phyloP scores from a whole-genome alignment of 2,888 invertebrate genomes.

The Mesochorus sp. region DNA sequence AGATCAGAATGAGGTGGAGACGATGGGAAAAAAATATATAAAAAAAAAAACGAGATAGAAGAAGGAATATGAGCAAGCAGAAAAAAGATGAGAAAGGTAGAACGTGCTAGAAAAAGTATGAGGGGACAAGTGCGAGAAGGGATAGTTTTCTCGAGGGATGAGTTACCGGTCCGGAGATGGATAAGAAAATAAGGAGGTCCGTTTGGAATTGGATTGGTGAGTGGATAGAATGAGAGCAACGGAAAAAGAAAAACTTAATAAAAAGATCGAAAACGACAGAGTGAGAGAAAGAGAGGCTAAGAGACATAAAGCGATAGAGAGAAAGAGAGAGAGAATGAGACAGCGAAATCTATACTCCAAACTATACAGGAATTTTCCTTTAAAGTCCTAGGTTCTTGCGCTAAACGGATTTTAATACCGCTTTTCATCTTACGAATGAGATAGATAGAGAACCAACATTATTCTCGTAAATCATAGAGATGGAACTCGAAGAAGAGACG shows the following conservation, averaged over 20 bases:
- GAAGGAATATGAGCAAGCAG: neutral
- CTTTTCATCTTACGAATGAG: conserved; percentile 18
- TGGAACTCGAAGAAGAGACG: conserved; percentile 45
- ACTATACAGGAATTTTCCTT: conserved; percentile 47
- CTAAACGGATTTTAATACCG: conserved; percentile 64
- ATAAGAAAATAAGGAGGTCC: conserved; percentile 60
- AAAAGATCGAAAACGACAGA: neutral
- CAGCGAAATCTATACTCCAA: neutral
- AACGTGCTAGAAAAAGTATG: neutral
- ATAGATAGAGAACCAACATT: conserved; percentile 17
- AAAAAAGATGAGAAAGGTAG: neutral
- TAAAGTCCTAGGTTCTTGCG: conserved; percentile 48
- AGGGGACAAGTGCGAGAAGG: conserved; percentile 10
- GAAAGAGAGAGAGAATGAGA: neutral
- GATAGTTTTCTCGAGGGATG: conserved; percentile 31
- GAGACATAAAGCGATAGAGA: conserved; percentile 1
- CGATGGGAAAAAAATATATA: neutral
- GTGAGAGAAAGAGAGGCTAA: neutral
- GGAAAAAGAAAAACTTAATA: neutral
- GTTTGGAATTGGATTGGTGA: conserved; percentile 45
- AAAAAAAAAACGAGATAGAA: neutral
- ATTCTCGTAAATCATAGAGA: conserved; percentile 63
- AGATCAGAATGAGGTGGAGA: neutral
- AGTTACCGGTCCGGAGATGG: conserved; percentile 53
- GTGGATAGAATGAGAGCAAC: conserved; percentile 1